phyloP scores from a whole-genome alignment of 2,797 vertebrate species.

The Limnodromus scolopaceus region DNA sequence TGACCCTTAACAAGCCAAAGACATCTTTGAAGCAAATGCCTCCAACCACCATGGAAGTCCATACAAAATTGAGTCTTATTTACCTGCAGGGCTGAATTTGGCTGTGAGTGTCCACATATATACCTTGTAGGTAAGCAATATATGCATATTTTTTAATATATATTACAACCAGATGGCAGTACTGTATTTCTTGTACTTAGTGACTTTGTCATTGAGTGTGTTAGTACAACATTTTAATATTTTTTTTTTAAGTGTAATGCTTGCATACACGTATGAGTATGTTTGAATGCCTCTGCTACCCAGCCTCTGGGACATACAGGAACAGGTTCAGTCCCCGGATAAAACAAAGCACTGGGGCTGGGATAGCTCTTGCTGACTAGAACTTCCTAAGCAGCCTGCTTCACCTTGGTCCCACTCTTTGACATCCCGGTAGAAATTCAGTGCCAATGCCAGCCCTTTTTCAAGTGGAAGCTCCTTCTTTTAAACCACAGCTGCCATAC shows the following conservation, averaged over 20 bases:
- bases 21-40: background rate
- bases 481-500: background rate
- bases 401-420: background rate
- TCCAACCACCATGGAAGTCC: background rate
- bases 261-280: accelerated
- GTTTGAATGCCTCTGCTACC: background rate
- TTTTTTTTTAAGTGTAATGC: background rate
- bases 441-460: background rate
- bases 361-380: background rate
- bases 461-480: background rate
- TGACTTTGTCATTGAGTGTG: background rate
- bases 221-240: background rate
- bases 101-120: background rate
- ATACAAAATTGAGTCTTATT: background rate
- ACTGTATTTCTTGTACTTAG: background rate
- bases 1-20: background rate
- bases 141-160: background rate
- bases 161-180: background rate
- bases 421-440: background rate
- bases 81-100: background rate
- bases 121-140: background rate
- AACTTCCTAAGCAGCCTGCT: background rate
- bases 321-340: background rate
- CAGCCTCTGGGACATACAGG: background rate
- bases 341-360: background rate